Evolutionary conservation across 2,113 vertebrate species (phyloP).

Genomic region (Gallinago jamesoni): DNA sequence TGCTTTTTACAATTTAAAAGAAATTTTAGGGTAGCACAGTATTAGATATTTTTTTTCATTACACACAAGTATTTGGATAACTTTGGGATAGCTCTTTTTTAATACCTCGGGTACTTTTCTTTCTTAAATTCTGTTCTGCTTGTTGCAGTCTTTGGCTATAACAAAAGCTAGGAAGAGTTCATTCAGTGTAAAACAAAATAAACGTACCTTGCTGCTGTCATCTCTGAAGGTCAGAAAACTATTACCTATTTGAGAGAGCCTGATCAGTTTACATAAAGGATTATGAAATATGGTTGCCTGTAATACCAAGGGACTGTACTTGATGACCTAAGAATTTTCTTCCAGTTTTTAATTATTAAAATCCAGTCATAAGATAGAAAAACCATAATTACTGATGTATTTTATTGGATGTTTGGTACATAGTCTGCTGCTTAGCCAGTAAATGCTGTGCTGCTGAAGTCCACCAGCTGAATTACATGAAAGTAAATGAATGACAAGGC

Average conservation of each 20-base stretch:
- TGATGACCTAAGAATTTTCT: background rate
- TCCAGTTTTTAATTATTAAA: background rate
- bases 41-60: background rate
- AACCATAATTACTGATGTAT: background rate
- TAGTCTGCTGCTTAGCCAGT: background rate
- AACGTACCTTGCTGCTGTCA: background rate
- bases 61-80: background rate
- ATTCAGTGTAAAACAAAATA: background rate
- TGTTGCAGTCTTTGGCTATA: background rate
- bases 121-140: background rate
- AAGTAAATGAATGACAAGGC: background rate
- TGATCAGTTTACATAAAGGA: slow-evolving; percentile 1
- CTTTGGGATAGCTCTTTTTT: background rate
- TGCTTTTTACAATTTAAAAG: background rate
- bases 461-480: background rate
- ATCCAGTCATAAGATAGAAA: background rate
- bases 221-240: slow-evolving; percentile 45
- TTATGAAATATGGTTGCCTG: background rate
- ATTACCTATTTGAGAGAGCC: background rate
- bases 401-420: background rate
- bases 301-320: background rate
- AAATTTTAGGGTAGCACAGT: background rate
- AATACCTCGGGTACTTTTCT: background rate
- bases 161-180: background rate
- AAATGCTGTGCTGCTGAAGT: background rate